A percentile compares a stretch with the other conserved stretches of the same genome.
phyloP scores from a whole-genome alignment of 2,888 invertebrate species.

The Rambutsinella grinnellia region DNA sequence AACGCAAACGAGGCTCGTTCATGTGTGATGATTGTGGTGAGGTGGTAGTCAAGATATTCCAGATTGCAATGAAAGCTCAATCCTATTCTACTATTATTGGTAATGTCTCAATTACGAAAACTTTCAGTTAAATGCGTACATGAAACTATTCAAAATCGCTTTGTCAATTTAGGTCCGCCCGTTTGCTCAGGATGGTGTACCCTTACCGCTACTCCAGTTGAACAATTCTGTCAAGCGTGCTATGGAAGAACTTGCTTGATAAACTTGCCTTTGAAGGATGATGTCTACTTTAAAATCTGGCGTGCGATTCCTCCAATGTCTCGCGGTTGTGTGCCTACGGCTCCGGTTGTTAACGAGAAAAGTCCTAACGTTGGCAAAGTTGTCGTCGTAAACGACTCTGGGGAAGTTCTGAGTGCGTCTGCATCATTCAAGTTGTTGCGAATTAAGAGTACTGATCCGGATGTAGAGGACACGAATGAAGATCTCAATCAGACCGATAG shows the following conservation, averaged over 20 bases:
- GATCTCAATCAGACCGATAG: neutral
- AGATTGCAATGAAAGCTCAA: conserved; percentile 27
- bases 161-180: conserved; percentile 25
- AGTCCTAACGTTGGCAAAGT: conserved; percentile 47
- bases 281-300: conserved; percentile 57
- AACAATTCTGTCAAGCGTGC: conserved; percentile 53
- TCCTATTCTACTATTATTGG: conserved; percentile 28
- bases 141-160: neutral
- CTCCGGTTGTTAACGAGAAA: conserved; percentile 15
- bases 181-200: conserved; percentile 35
- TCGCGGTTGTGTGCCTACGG: conserved; percentile 26
- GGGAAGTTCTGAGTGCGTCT: conserved; percentile 10
- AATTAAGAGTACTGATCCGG: neutral
- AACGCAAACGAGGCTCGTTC: conserved; percentile 49
- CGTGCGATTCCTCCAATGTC: conserved; percentile 46
- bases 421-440: neutral
- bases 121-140: neutral
- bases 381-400: conserved; percentile 29
- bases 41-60: conserved; percentile 30
- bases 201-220: conserved; percentile 8
- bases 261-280: conserved; percentile 48
- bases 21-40: conserved; percentile 45
- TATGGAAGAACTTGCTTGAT: conserved; percentile 44
- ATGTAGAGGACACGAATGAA: neutral
- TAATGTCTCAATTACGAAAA: conserved; percentile 12